Conservation (phyloP, 2,888 invertebrate species). For the Teleiodes luculella region DNA sequence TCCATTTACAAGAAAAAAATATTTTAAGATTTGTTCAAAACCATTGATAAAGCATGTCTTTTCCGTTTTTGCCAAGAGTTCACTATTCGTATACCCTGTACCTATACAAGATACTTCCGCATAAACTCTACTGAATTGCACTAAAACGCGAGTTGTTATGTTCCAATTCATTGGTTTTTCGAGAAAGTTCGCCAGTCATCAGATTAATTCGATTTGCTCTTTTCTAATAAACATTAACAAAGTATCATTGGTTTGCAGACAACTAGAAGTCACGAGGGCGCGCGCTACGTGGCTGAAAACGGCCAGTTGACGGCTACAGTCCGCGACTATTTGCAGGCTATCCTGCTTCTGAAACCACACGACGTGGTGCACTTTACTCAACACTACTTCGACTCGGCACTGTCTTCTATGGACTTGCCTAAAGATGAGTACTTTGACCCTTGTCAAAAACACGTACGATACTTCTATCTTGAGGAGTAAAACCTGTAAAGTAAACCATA, state of each 20-base stretch:
- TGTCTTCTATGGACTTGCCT: conserved; percentile 68
- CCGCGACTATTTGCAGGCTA: conserved; percentile 79
- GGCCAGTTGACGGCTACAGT: conserved; percentile 77
- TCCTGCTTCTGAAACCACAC: conserved; percentile 78
- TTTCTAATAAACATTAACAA: not conserved
- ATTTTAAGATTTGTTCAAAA: too few species aligned
- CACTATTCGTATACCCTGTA: too few species aligned
- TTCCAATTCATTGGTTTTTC: too few species aligned
- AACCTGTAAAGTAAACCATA: too few species aligned
- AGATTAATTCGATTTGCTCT: not conserved
- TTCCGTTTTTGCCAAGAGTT: too few species aligned
- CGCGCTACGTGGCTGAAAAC: conserved; percentile 78
- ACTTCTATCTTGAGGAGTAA: conserved; percentile 66
- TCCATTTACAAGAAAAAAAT: too few species aligned
- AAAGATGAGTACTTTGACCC: conserved; percentile 72
- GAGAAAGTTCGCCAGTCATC: too few species aligned
- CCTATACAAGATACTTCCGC: too few species aligned
- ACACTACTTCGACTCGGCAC: conserved; percentile 73
- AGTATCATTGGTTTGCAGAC: conserved; percentile 46
- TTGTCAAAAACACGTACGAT: conserved; percentile 56
- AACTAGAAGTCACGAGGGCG: conserved; percentile 66
- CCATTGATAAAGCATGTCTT: too few species aligned
- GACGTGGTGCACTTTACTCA: conserved; percentile 77
- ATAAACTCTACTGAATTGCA: too few species aligned
- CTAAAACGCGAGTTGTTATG: too few species aligned